Evolutionary conservation across 2,113 vertebrate genomes (phyloP), one percentile per base, ranked within the genome.

Genomic region (Rhinolophus ferrumequinum): DNA sequence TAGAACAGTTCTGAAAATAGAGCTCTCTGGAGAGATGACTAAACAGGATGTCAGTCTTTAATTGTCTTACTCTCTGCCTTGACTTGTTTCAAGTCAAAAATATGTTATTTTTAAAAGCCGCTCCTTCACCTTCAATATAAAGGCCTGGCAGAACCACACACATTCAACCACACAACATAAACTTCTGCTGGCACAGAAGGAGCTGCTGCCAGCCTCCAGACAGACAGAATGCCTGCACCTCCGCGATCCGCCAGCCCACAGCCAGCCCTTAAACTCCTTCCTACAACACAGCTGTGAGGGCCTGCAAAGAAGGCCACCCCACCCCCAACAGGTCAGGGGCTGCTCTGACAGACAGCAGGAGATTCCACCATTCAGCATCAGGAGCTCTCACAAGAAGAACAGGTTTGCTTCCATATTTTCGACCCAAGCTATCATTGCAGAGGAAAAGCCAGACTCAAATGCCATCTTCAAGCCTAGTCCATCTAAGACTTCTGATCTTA

Each of bases 1-100:
- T n/a, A 69, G 95, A 98, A 96, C 9, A 87, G 85, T 41, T 97
- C 90, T 98, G 96, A 96, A 98, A 98, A 98, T 35, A 98, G 97
- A 97, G 72, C 28, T 97, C 87, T 97, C 97, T 41, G 52, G 84
- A 97, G 84, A 85, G 97, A 98, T 95, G 88, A 98, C 93, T 95
- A 82, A 98, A 95, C 67, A 88, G 24, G n/a, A 97, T 96, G 95
- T 64, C 8, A 85, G 2, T 88, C 60, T 97, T 93, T 97, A 97
- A 97, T 80, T 90, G 87, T 73, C 70, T 95, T 79, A 95, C 21
- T 92, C 75, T 91, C 50, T 54, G 28, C 62, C 94, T 97, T 90
- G 73, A 98, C 86, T 95, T 97, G 94, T 89, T 88, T 90, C 81
- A 94, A 96, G 97, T 88, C 73, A 97, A 94, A 97, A 97, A 95